Base-by-base conservation (phyloP, 1,140 invertebrate genomes). In the Zaprionus vittiger region DNA sequence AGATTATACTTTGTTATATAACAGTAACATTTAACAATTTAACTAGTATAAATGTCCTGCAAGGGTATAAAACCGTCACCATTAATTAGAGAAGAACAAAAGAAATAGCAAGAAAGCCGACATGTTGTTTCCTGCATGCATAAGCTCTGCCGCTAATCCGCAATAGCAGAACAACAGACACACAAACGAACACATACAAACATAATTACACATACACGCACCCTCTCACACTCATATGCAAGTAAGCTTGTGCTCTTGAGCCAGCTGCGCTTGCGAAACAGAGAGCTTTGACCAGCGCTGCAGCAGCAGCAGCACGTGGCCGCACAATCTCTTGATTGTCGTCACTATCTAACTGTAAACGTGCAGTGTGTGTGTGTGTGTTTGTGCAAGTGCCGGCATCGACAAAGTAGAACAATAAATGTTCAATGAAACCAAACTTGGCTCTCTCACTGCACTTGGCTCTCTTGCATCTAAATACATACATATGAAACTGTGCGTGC, bases 241-340 rank as follows among this genome's bases (percentile, higher is more conserved):
- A 12, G 56, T 49, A 5, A 61, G 57, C 67, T 68, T 70, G 54
- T 65, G 56, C 14, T 52, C 31, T 57, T 15, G 5, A 41, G n/a
- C 9, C 24, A 34, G 2, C 15, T 34, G 2, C 59, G 49, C 47
- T n/a, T 55, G 49, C 37, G n/a, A 15, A 61, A 61, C 9, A 34
- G 41, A 47, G 20, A 52, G 20, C 47, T 52, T 52, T 52, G 47
- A 52, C 3, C 20, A 52, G 22, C 20, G 20, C 47, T 49, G 47
- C 31, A 34, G 31, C 31, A 34, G 22, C n/a, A 17, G 59, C 37
- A 61, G 64, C 56, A 37, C 65, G 37, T 17, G 65, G 54, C 12
- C 20, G 41, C 15, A 28, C 12, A 24, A 41, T 28, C 14, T 44
- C 24, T 15, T 38, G 47, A 52, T 24, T 17, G 9, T 60, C n/a